Percentiles rank a stretch among this genome's conserved stretches.
phyloP scores from a whole-genome alignment of 37 sponge, comb jelly and placozoan species.

The Cliona cf. orientalis region DNA sequence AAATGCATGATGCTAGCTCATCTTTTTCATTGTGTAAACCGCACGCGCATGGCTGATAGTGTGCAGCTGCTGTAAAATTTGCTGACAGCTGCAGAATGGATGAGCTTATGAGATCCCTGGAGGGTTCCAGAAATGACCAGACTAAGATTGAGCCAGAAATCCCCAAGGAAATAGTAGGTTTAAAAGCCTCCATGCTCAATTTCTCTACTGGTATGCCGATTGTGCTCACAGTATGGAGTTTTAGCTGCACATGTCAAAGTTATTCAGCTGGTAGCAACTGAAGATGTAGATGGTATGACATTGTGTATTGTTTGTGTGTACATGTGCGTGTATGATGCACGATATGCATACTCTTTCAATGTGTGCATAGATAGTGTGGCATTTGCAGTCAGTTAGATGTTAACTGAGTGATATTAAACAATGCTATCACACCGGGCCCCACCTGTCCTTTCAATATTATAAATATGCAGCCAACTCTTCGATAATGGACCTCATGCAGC shows the following conservation, averaged over 20 bases:
- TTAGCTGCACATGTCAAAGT: conserved; percentile 5
- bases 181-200: neutral
- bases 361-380: neutral
- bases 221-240: conserved; percentile 14
- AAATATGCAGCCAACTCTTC: no score
- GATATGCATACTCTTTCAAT: neutral
- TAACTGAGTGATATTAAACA: no score
- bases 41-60: no score
- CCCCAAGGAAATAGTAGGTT: conserved; percentile 27
- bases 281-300: neutral
- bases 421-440: no score
- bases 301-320: neutral
- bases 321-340: neutral
- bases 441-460: no score
- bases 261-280: neutral
- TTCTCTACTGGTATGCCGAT: neutral
- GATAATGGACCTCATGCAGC: no score
- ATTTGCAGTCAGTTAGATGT: neutral
- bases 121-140: neutral
- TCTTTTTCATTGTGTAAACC: no score
- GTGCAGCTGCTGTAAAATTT: no score
- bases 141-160: neutral
- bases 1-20: no score
- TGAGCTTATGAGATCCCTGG: conserved; percentile 13
- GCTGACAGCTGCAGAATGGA: no score